phyloP scores from a whole-genome alignment of 2,797 vertebrate species.

The Crypturellus tataupa region DNA sequence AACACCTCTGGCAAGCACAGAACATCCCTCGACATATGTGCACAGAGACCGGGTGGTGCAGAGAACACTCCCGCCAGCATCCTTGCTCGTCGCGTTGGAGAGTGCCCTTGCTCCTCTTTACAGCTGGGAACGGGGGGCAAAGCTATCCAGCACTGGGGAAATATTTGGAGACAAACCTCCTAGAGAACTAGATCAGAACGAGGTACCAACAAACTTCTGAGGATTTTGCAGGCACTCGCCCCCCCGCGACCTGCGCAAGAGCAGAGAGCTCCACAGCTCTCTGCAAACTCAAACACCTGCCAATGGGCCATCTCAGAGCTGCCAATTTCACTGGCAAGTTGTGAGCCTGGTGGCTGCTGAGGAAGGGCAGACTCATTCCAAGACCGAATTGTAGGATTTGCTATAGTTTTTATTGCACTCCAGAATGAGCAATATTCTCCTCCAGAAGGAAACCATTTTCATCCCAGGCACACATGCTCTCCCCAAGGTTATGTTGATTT shows the following conservation, averaged over 20 bases:
- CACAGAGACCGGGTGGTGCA: not conserved
- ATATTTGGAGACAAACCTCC: not conserved
- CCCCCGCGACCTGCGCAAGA: accelerated
- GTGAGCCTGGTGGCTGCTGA: accelerated
- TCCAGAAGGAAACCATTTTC: slow-evolving; percentile 32
- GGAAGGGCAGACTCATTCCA: not conserved
- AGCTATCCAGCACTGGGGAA: accelerated
- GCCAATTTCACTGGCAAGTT: not conserved
- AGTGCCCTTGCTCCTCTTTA: not conserved
- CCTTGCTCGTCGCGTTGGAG: not conserved
- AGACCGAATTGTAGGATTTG: not conserved
- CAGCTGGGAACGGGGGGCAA: not conserved
- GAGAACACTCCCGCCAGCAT: accelerated
- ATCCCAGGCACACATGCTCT: not conserved
- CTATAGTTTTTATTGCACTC: not conserved
- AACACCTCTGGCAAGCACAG: accelerated
- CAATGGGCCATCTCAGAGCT: not conserved
- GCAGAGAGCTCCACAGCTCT: not conserved
- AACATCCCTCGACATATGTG: accelerated
- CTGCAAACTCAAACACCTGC: not conserved
- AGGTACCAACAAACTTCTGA: not conserved
- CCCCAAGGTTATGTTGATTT: slow-evolving; percentile 5
- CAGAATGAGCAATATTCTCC: not conserved
- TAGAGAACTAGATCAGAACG: not conserved
- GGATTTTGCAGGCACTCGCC: not conserved